phyloP scores from a whole-genome alignment of 1,140 invertebrate genomes.

The Diorhabda elongata region DNA sequence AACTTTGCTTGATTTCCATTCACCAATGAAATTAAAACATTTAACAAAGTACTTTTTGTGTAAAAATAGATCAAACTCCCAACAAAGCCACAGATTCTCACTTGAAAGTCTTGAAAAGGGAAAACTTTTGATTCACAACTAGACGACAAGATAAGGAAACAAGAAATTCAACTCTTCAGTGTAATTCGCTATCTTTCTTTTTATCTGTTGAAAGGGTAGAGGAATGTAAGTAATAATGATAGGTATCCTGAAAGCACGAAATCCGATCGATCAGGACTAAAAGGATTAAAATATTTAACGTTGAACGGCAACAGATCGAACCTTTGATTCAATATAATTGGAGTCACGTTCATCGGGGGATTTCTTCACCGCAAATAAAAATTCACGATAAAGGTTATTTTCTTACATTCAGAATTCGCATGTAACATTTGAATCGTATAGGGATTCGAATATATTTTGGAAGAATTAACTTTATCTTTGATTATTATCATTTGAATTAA shows the following conservation, averaged over 20 bases:
- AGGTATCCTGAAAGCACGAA: not conserved
- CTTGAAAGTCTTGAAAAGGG: not conserved
- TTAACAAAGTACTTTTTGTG: not conserved
- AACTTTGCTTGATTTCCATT: not conserved
- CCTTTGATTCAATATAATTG: not conserved
- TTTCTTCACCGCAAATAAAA: not conserved
- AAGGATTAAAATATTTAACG: not conserved
- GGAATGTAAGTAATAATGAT: slow-evolving; percentile 2
- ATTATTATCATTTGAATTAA: too few relatives aligned
- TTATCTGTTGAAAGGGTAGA: slow-evolving; percentile 2
- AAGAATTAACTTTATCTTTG: too few relatives aligned
- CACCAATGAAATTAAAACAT: slow-evolving; percentile 3
- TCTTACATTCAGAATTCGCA: too few relatives aligned
- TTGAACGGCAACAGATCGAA: not conserved
- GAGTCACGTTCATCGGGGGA: not conserved
- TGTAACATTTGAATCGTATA: too few relatives aligned
- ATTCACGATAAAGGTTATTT: not conserved
- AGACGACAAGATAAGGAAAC: slow-evolving; percentile 2
- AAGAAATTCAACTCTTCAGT: slow-evolving; percentile 2
- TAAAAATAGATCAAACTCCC: not conserved
- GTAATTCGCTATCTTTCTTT: slow-evolving; percentile 2
- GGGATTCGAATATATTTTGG: too few relatives aligned
- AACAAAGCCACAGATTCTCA: not conserved
- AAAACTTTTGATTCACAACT: slow-evolving; percentile 2
- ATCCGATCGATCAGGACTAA: not conserved